These are phyloP conservation scores for Drosophila kepulauana DNA, from an alignment of 1,140 invertebrate genomes.

Conservation along the genomic window DNA sequence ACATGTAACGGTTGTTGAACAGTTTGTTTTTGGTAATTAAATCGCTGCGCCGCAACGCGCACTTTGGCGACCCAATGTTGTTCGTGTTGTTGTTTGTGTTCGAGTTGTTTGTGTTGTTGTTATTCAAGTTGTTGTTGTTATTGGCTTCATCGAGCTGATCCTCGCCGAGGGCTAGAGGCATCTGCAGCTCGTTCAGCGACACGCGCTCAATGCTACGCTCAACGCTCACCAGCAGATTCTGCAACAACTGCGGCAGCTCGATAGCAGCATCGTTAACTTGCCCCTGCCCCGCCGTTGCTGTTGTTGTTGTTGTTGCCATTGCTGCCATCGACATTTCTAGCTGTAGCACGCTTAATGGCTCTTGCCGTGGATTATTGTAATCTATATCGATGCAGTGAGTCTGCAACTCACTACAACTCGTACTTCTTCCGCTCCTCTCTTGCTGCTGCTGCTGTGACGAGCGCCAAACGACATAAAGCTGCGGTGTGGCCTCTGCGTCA, in stretches of 20 bases:
- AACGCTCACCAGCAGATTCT: conserved; percentile 88
- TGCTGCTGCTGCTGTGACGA: conserved; percentile 45
- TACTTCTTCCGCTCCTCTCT: conserved; percentile 25
- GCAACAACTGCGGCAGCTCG: conserved; percentile 87
- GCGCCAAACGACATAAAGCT: conserved; percentile 82
- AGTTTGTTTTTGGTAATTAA: conserved; percentile 85
- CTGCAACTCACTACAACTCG: conserved; percentile 1
- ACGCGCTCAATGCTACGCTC: conserved; percentile 89
- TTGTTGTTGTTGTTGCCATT: conserved; percentile 43
- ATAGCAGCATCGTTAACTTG: conserved; percentile 35
- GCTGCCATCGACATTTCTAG: conserved; percentile 74
- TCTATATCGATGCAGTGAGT: conserved; percentile 71
- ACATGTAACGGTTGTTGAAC: conserved; percentile 83
- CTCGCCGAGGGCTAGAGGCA: conserved; percentile 82
- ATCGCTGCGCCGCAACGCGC: conserved; percentile 82
- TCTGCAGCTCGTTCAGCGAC: conserved; percentile 88
- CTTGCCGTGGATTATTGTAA: conserved; percentile 53
- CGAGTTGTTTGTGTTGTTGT: conserved; percentile 40
- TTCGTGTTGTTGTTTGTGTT: conserved; percentile 50
- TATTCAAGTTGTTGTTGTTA: conserved; percentile 47
- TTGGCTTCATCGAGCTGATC: conserved; percentile 66
- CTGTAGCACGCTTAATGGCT: conserved; percentile 67
- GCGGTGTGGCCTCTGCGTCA: conserved; percentile 60
- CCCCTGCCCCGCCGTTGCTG: conserved; percentile 16
- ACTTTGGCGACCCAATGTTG: conserved; percentile 77